Evolutionary conservation across 2,888 invertebrate genomes (phyloP).

Genomic region (Steinernema scapterisci): DNA sequence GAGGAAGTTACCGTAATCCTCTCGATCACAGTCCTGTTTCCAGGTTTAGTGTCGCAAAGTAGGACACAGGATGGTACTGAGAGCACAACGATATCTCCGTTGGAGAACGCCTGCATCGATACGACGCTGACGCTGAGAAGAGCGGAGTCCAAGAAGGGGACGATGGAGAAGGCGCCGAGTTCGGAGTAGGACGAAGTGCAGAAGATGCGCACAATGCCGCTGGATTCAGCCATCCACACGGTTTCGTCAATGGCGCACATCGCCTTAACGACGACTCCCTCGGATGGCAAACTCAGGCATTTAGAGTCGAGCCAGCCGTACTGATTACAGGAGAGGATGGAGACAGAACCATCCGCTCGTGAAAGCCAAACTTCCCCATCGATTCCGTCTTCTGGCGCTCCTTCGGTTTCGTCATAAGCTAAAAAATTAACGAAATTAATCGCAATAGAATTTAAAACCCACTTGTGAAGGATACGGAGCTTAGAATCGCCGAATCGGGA

Average conservation of each 20-base stretch:
- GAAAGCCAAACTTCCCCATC: constrained; percentile 59
- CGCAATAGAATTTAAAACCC: neutral
- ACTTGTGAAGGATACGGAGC: constrained; percentile 35
- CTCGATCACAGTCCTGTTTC: constrained; percentile 14
- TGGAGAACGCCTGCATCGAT: constrained; percentile 57
- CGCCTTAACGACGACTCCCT: constrained; percentile 33
- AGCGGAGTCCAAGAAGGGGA: constrained; percentile 1
- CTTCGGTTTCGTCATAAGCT: neutral
- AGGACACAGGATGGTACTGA: constrained; percentile 74
- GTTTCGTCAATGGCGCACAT: constrained; percentile 35
- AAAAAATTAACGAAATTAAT: neutral
- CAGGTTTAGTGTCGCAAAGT: constrained; percentile 37
- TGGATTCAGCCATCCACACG: constrained; percentile 31
- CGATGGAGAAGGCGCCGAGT: constrained; percentile 11
- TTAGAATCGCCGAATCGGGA: constrained; percentile 46
- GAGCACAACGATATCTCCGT: constrained; percentile 64
- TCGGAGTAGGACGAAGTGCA: constrained; percentile 30
- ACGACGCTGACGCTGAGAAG: constrained; percentile 20
- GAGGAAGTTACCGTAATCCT: constrained; percentile 16
- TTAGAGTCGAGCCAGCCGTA: constrained; percentile 37
- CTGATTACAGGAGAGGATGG: constrained; percentile 33
- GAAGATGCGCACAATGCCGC: constrained; percentile 29
- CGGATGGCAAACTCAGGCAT: neutral
- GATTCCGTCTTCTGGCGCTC: constrained; percentile 26
- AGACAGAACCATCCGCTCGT: constrained; percentile 41